Percentiles rank a stretch among this genome's conserved stretches.
Evolutionary conservation across 2,113 vertebrate genomes (phyloP).

Genomic region (Melanotaenia duboulayi): DNA sequence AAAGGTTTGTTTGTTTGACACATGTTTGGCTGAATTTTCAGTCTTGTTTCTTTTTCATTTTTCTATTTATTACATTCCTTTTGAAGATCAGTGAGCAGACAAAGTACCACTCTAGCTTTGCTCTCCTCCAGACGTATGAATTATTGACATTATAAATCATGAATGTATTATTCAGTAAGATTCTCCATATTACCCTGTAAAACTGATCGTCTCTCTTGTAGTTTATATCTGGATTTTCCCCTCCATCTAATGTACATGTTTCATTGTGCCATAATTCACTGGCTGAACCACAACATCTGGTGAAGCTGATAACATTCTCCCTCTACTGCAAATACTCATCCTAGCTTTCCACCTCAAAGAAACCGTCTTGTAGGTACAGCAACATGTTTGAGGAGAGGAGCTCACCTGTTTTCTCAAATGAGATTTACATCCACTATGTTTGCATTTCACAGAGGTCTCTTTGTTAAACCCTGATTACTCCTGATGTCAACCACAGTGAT

Average conservation of each 20-base stretch:
- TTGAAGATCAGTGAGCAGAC: slow-evolving; percentile 13
- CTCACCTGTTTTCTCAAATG: slow-evolving; percentile 26
- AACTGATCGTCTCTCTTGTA: neutral
- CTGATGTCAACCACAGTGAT: slow-evolving; percentile 12
- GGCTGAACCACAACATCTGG: slow-evolving; percentile 27
- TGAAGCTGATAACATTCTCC: slow-evolving; percentile 46
- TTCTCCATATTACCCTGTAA: slow-evolving; percentile 30
- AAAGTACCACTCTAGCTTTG: neutral
- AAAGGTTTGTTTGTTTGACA: neutral
- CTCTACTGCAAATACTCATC: slow-evolving; percentile 14
- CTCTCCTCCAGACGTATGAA: slow-evolving; percentile 37
- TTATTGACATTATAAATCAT: slow-evolving; percentile 65
- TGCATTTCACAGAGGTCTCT: slow-evolving; percentile 37
- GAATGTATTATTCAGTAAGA: slow-evolving; percentile 56
- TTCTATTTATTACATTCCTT: slow-evolving; percentile 9
- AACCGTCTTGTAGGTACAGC: slow-evolving; percentile 19
- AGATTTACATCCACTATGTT: slow-evolving; percentile 40
- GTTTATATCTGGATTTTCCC: slow-evolving; percentile 2
- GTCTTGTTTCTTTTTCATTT: neutral
- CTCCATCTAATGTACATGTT: slow-evolving; percentile 2
- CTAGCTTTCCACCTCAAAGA: slow-evolving; percentile 34
- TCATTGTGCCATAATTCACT: slow-evolving; percentile 32
- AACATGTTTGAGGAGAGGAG: slow-evolving; percentile 40
- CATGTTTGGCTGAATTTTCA: slow-evolving; percentile 6
- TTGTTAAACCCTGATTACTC: slow-evolving; percentile 43